Percentiles rank a stretch among this genome's conserved stretches.
Conservation (phyloP, 2,113 vertebrate species). For the Arvicanthis niloticus region DNA sequence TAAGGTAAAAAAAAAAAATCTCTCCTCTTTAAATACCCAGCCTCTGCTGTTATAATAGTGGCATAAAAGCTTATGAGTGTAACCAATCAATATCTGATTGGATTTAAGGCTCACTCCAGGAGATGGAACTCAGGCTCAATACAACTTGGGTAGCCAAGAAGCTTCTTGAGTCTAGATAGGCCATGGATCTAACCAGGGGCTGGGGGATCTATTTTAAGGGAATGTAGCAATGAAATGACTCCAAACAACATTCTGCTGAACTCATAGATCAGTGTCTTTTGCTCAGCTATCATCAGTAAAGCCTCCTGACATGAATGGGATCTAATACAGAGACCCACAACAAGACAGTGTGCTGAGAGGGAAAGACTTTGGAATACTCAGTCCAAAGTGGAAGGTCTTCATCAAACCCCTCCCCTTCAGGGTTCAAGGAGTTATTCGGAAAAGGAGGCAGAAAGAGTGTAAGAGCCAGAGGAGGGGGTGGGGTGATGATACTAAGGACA, state of each 20-base stretch:
- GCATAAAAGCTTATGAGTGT: not conserved
- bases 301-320: not conserved
- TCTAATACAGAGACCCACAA: not conserved
- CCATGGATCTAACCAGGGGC: too few relatives aligned
- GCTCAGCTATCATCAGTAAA: not conserved
- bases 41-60: not conserved
- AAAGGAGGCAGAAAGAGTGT: not conserved
- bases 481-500: not conserved
- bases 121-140: not conserved
- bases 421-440: not conserved
- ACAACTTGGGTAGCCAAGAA: not conserved
- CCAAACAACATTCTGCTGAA: too few relatives aligned
- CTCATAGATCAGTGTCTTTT: not conserved
- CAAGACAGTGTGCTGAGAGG: not conserved
- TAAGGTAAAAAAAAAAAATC: not conserved
- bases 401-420: not conserved
- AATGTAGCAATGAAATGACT: not conserved
- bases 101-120: not conserved
- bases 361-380: not conserved
- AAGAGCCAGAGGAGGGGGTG: not conserved
- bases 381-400: not conserved
- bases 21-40: not conserved
- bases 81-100: not conserved
- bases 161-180: not conserved
- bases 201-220: not conserved